Evolutionary conservation across 2,113 vertebrate species (phyloP).

Genomic region (Sakesphorus luctuosus): DNA sequence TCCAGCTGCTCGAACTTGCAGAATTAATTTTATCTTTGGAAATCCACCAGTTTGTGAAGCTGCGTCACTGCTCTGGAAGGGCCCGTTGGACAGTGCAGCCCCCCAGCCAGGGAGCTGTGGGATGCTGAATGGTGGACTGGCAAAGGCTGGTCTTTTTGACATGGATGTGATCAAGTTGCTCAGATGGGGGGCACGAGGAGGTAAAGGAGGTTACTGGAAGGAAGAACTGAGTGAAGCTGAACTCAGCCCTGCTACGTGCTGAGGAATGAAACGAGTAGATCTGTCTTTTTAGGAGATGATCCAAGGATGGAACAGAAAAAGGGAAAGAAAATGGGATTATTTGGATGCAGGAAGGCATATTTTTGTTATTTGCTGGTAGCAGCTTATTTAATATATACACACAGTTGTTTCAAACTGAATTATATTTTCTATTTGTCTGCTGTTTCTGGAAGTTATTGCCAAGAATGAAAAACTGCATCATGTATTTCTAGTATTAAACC

Average conservation of each 20-base stretch:
- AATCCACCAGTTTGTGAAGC: not conserved
- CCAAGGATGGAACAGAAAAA: conserved; percentile 2
- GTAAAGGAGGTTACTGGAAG: not conserved
- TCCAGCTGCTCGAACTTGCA: not conserved
- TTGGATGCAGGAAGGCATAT: conserved; percentile 5
- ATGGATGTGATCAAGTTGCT: not conserved
- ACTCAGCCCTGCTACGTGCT: not conserved
- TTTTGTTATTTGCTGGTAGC: conserved; percentile 58
- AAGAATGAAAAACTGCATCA: conserved; percentile 68
- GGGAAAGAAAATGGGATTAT: conserved; percentile 29
- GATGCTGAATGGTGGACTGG: not conserved
- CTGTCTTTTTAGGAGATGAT: not conserved
- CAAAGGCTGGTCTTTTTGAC: not conserved
- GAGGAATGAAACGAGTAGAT: not conserved
- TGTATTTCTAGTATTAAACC: conserved; percentile 76
- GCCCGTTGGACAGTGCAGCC: not conserved
- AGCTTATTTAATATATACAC: conserved; percentile 38
- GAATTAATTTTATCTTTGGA: not conserved
- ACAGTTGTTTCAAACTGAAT: conserved; percentile 55
- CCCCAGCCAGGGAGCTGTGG: not conserved
- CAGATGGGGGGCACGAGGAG: not conserved
- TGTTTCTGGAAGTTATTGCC: conserved; percentile 60
- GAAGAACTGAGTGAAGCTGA: not conserved
- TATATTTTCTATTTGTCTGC: conserved; percentile 65
- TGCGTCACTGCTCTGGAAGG: not conserved